Evolutionary conservation across 2,797 vertebrate species (phyloP).

Genomic region (Scleropages formosus): DNA sequence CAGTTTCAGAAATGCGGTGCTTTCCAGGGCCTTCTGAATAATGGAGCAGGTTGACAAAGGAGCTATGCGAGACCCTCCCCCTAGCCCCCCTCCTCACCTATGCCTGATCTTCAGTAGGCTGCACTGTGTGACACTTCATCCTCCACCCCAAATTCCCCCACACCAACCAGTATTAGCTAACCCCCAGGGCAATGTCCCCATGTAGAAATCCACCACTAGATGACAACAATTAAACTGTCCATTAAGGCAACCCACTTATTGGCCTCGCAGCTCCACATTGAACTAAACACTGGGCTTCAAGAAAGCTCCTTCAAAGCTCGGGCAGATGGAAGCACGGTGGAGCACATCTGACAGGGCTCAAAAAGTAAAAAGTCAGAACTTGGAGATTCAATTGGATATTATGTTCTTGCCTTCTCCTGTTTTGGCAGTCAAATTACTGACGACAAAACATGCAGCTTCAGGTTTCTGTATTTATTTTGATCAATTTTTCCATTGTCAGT

Average conservation of each 20-base stretch:
- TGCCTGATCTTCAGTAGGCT: slow-evolving; percentile 62
- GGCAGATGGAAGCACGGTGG: neutral
- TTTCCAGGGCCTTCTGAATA: slow-evolving; percentile 67
- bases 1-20: slow-evolving; percentile 48
- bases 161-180: slow-evolving; percentile 43
- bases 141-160: slow-evolving; percentile 16
- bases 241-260: slow-evolving; percentile 71
- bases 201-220: slow-evolving; percentile 83
- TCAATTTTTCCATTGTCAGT: no score
- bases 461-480: no score
- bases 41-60: slow-evolving; percentile 64
- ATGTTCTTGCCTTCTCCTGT: no score
- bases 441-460: no score
- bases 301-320: neutral
- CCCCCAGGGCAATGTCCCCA: slow-evolving; percentile 76
- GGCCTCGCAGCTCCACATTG: slow-evolving; percentile 61
- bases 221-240: slow-evolving; percentile 80
- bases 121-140: slow-evolving; percentile 60
- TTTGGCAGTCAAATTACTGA: no score
- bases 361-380: no score
- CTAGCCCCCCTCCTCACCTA: slow-evolving; percentile 31
- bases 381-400: no score
- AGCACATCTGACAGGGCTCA: no score
- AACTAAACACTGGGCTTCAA: neutral
- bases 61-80: slow-evolving; percentile 69